Conservation (phyloP, 1,140 invertebrate genomes). For the Pseudomyrmex cubaensis region DNA sequence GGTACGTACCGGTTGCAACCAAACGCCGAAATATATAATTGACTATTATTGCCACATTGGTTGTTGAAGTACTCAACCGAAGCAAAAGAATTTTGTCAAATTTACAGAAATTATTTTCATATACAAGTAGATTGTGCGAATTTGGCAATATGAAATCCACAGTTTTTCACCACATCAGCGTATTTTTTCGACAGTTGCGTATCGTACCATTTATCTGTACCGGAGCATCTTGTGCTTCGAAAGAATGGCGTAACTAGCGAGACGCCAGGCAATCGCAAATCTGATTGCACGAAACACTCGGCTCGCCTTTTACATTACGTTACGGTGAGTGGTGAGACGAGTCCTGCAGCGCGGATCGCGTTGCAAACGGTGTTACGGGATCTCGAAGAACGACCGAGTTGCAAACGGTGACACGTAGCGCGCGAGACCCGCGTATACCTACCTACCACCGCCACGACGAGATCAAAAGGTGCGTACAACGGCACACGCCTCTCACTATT, state of each 20-base stretch:
- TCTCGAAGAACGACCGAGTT: slow-evolving; percentile 49
- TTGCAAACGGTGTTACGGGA: slow-evolving; percentile 51
- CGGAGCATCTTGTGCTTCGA: neutral
- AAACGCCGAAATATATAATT: slow-evolving; percentile 43
- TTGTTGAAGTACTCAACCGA: neutral
- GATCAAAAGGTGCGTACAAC: slow-evolving; percentile 75
- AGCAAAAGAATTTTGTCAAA: too few relatives aligned
- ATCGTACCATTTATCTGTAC: neutral
- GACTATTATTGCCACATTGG: neutral
- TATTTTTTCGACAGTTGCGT: neutral
- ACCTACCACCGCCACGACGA: slow-evolving; percentile 3
- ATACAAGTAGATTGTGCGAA: too few relatives aligned
- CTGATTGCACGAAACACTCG: slow-evolving; percentile 44
- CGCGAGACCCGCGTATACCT: slow-evolving; percentile 43
- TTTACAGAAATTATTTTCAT: too few relatives aligned
- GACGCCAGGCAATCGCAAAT: slow-evolving; percentile 1
- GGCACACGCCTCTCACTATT: slow-evolving; percentile 79
- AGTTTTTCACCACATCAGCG: neutral
- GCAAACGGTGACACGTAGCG: slow-evolving; percentile 69
- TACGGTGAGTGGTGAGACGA: slow-evolving; percentile 51
- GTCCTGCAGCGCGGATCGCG: slow-evolving; percentile 20
- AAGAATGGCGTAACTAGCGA: slow-evolving; percentile 22
- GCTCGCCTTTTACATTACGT: slow-evolving; percentile 41
- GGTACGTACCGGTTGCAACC: slow-evolving; percentile 28
- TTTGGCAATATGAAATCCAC: too few relatives aligned